Percentiles rank a stretch among this genome's conserved stretches.
phyloP scores from a whole-genome alignment of 2,888 invertebrate genomes.

The Fragum sueziense region DNA sequence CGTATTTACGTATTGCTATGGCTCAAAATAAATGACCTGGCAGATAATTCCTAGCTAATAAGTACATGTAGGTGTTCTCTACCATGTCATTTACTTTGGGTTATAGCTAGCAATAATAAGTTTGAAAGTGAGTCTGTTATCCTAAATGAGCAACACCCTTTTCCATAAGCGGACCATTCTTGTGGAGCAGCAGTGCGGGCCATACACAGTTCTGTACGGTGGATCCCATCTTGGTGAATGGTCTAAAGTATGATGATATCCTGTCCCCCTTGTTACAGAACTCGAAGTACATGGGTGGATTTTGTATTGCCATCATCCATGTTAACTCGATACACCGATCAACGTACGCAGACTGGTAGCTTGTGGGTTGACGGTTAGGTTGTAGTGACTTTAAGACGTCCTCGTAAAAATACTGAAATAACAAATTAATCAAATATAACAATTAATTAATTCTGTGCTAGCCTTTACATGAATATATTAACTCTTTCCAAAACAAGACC shows the following conservation, averaged over 20 bases:
- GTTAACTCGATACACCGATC: slow-evolving; percentile 54
- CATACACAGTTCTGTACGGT: slow-evolving; percentile 55
- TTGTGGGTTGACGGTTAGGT: slow-evolving; percentile 48
- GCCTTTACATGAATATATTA: too few species aligned
- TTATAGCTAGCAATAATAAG: too few species aligned
- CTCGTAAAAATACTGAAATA: slow-evolving; percentile 53
- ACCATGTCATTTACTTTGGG: too few species aligned
- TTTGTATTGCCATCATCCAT: slow-evolving; percentile 57
- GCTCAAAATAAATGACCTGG: too few species aligned
- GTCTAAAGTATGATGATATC: slow-evolving; percentile 35
- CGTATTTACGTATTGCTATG: too few species aligned
- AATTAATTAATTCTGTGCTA: too few species aligned
- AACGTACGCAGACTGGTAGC: slow-evolving; percentile 42
- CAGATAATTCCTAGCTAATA: too few species aligned
- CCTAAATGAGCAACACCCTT: slow-evolving; percentile 57
- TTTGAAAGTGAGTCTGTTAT: background rate
- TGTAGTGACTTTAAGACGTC: slow-evolving; percentile 55
- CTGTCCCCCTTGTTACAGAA: slow-evolving; percentile 52
- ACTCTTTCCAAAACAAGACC: too few species aligned
- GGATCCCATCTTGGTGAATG: slow-evolving; percentile 56
- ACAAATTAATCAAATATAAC: too few species aligned
- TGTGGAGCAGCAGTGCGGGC: slow-evolving; percentile 51
- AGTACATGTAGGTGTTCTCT: too few species aligned
- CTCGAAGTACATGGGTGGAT: slow-evolving; percentile 57
- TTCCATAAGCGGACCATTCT: slow-evolving; percentile 51